Evolutionary conservation across 2,113 vertebrate genomes (phyloP).

Genomic region (Anoplopoma fimbria): DNA sequence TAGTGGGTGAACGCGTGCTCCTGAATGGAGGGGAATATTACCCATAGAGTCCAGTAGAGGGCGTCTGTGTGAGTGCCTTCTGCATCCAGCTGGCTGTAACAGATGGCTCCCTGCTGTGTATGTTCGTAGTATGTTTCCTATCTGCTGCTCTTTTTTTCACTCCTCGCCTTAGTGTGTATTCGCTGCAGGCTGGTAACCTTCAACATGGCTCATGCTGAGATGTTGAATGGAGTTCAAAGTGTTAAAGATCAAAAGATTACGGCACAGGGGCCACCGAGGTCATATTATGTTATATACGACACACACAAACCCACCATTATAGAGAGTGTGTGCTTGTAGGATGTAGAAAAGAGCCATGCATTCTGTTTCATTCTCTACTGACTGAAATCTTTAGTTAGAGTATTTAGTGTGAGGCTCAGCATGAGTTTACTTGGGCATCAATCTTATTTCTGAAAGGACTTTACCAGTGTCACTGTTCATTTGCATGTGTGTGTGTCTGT

Average conservation of each 20-base stretch:
- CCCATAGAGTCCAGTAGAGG: neutral
- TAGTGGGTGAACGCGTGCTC: no score
- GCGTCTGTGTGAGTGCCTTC: neutral
- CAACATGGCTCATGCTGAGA: constrained; percentile 54
- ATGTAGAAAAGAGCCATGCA: constrained; percentile 1
- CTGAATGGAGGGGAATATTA: no score
- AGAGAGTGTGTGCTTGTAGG: neutral
- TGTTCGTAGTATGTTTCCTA: constrained; percentile 46
- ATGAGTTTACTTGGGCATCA: constrained; percentile 57
- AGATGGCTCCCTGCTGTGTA: constrained; percentile 64
- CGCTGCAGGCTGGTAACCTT: constrained; percentile 51
- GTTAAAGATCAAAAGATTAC: constrained; percentile 42
- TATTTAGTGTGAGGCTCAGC: constrained; percentile 45
- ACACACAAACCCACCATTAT: neutral
- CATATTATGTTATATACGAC: constrained; percentile 8
- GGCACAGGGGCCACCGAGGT: neutral
- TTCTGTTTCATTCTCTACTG: neutral
- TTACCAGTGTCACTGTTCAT: constrained; percentile 42
- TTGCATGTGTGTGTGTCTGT: constrained; percentile 46
- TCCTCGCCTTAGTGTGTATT: constrained; percentile 25
- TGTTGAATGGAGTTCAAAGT: constrained; percentile 25
- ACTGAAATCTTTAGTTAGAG: constrained; percentile 36
- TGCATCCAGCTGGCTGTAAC: constrained; percentile 53
- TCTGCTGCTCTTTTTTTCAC: constrained; percentile 32
- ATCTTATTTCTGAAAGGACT: constrained; percentile 59